A percentile compares a stretch with the other conserved stretches of the same genome.
These are phyloP conservation scores for Eudemis profundana DNA, from an alignment of 2,888 invertebrate genomes.

Conservation along the genomic window DNA sequence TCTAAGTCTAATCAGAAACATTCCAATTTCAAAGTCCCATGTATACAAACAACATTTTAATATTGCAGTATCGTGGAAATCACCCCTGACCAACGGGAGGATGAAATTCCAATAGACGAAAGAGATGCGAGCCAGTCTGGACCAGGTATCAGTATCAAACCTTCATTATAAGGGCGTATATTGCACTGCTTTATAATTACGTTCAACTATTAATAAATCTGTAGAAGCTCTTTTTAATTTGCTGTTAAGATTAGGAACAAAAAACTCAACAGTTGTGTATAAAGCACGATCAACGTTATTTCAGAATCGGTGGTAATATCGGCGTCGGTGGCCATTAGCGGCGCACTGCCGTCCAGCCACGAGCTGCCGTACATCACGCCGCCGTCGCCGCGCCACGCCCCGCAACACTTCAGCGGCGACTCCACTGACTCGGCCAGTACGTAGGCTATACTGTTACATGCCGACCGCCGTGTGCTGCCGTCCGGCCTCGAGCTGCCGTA, in stretches of 20 bases:
- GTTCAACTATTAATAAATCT: no score
- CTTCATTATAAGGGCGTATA: no score
- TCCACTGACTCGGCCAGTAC: constrained; percentile 95
- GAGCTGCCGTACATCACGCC: constrained; percentile 96
- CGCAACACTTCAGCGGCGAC: constrained; percentile 93
- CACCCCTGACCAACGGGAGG: constrained; percentile 69
- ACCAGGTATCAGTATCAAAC: constrained; percentile 69
- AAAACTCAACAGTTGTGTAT: no score
- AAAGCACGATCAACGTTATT: constrained; percentile 41
- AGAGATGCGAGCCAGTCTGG: constrained; percentile 71
- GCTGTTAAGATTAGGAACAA: no score
- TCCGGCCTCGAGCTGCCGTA: no score
- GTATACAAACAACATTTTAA: constrained; percentile 36
- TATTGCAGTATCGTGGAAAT: constrained; percentile 73
- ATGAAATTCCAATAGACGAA: constrained; percentile 75
- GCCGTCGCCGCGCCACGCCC: constrained; percentile 82
- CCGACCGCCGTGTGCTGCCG: no score
- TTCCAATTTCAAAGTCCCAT: neutral
- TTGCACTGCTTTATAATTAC: no score
- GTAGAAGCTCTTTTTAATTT: no score
- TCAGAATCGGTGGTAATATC: constrained; percentile 88
- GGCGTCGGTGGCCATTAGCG: constrained; percentile 94
- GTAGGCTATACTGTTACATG: no score
- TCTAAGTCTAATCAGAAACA: neutral
- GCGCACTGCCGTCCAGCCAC: constrained; percentile 93